Conservation (phyloP, 1,140 invertebrate species). For the Riptortus pedestris region DNA sequence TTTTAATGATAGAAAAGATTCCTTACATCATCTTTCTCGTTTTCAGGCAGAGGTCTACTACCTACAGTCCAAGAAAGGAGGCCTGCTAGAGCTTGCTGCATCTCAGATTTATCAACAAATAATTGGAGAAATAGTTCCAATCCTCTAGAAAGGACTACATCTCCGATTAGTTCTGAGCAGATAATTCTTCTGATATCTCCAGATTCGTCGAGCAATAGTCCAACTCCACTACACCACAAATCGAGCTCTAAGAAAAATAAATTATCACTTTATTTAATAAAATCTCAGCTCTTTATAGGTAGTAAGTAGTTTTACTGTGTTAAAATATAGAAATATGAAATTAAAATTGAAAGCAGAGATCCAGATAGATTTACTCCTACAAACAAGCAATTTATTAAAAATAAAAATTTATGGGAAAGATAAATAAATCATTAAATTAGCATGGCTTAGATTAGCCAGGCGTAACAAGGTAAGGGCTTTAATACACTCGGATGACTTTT, state of each 20-base stretch:
- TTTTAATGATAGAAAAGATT: not conserved
- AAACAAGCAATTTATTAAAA: too few relatives aligned
- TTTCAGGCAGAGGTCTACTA: not conserved
- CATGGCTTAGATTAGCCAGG: too few relatives aligned
- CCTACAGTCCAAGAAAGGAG: conserved; percentile 8
- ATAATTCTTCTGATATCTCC: not conserved
- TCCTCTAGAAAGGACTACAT: not conserved
- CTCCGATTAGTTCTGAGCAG: not conserved
- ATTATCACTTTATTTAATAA: too few relatives aligned
- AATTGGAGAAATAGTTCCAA: not conserved
- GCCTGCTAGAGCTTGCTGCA: not conserved
- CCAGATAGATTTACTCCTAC: too few relatives aligned
- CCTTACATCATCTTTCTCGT: not conserved
- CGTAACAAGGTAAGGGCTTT: too few relatives aligned
- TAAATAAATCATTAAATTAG: too few relatives aligned
- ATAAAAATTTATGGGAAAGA: too few relatives aligned
- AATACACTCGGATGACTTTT: too few relatives aligned
- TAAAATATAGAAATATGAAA: too few relatives aligned
- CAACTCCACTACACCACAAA: not conserved
- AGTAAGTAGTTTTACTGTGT: too few relatives aligned
- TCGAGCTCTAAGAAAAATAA: not conserved
- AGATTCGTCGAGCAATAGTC: not conserved
- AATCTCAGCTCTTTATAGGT: too few relatives aligned
- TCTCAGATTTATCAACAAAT: not conserved
- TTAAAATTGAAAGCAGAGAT: too few relatives aligned